Base-by-base conservation (phyloP, 2,888 invertebrate species). In the Pterostichus niger region DNA sequence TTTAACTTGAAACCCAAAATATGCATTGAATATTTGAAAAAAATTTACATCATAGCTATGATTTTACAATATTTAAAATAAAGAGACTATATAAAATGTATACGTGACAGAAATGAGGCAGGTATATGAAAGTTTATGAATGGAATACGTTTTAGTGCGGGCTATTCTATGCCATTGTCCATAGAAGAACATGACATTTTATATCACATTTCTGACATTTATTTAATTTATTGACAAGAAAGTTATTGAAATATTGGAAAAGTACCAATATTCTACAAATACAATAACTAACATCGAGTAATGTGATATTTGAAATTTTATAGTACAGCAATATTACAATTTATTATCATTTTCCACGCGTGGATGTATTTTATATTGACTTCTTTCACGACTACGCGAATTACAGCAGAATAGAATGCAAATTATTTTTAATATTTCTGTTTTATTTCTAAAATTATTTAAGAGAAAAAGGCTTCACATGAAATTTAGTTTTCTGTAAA, bases 241-340 rank as follows among this genome's bases (percentile, higher is more conserved):
- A 44, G 71, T 71, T 13, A 40, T 40, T 46, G 71, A 71, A 44
- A 44, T 40, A 71, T 71, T 71, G 15, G 35, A 35, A 71, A 35
- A 15, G 11, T 71, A 44, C 2, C 11, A 17, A 59, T 59, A 40
- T 40, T 40, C 40, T 7, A 54, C 10, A 6, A 15, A 54, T 54
- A 54, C 11, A 17, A 54, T 54, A 54, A n/a, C 3, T 17, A 54
- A 54, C 6, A 54, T 54, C 54, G 54, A 54, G 54, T 17, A 54
- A 54, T 35, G 31, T 71, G 15, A 71, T 71, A 71, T 71, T 71
- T 71, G 40, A 71, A 40, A 71, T 71, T 31, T 59, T 31, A 35
- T 11, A 71, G 33, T 71, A 35, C 24, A 33, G 13, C 10, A 64
- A 64, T 64, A 17, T 10, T 17, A 64, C 15, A 31, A 64, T 35